phyloP scores from a whole-genome alignment of 2,113 vertebrate species.

The Clinocottus analis region DNA sequence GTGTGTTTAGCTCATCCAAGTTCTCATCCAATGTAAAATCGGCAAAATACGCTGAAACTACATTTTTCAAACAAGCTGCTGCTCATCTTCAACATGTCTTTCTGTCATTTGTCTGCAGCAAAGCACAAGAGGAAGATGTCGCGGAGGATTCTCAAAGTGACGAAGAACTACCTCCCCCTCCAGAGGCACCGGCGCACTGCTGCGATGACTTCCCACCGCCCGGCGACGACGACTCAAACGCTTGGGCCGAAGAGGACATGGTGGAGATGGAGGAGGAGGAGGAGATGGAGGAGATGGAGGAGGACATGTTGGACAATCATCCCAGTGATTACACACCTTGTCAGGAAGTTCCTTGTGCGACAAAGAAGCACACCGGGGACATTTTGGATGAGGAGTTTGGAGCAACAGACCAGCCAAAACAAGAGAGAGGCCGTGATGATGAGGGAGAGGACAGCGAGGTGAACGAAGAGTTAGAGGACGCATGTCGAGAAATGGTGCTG shows the following conservation, averaged over 20 bases:
- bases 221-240: background rate
- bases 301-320: conserved; percentile 20
- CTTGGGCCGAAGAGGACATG: background rate
- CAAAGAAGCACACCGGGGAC: conserved; percentile 10
- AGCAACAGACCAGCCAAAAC: background rate
- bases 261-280: conserved; percentile 6
- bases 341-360: background rate
- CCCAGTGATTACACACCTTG: background rate
- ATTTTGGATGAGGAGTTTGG: background rate
- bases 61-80: background rate
- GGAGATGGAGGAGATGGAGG: background rate
- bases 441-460: background rate
- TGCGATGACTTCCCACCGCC: conserved; percentile 1
- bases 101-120: conserved; percentile 41
- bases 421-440: conserved; percentile 10
- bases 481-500: background rate
- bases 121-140: conserved; percentile 9
- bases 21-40: background rate
- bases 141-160: conserved; percentile 12
- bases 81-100: background rate
- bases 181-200: conserved; percentile 5
- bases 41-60: background rate
- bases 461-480: background rate
- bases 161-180: conserved; percentile 3
- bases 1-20: background rate